Percentiles rank a stretch among this genome's conserved stretches.
Conservation (phyloP, 2,113 vertebrate genomes). For the Passer montanus region DNA sequence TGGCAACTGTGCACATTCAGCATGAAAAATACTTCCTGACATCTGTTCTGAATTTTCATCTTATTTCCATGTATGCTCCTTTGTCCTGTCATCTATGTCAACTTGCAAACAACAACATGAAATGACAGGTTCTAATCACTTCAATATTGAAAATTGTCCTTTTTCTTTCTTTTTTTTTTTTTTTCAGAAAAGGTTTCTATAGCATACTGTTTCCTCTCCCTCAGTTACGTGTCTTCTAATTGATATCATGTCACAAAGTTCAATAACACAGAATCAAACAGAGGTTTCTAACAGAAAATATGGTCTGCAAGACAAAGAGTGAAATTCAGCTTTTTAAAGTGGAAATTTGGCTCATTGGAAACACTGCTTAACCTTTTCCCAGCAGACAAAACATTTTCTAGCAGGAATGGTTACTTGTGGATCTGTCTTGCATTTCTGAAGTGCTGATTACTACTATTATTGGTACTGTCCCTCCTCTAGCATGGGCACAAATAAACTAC, state of each 20-base stretch:
- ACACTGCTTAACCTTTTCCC: background rate
- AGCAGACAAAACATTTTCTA: background rate
- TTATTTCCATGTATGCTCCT: slow-evolving; percentile 24
- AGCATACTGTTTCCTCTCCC: background rate
- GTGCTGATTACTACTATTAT: background rate
- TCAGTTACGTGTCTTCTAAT: slow-evolving; percentile 18
- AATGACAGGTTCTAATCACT: slow-evolving; percentile 21
- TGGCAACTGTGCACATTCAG: slow-evolving; percentile 17
- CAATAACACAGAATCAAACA: background rate
- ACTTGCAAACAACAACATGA: slow-evolving; percentile 34
- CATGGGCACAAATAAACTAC: background rate
- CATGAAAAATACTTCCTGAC: slow-evolving; percentile 45
- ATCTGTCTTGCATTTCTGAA: background rate
- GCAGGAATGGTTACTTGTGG: background rate
- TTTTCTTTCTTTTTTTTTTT: background rate
- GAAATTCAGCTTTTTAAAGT: background rate
- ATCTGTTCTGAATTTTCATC: slow-evolving; percentile 71
- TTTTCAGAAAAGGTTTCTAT: background rate
- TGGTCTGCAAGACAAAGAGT: background rate
- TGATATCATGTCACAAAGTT: background rate
- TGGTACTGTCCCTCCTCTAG: background rate
- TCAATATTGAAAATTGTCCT: slow-evolving; percentile 24
- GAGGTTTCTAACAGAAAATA: background rate
- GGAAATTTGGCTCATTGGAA: background rate
- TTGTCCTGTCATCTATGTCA: slow-evolving; percentile 49